Percentiles rank a stretch among this genome's conserved stretches.
Conservation (phyloP, 2,797 vertebrate species). For the Alauda arvensis region DNA sequence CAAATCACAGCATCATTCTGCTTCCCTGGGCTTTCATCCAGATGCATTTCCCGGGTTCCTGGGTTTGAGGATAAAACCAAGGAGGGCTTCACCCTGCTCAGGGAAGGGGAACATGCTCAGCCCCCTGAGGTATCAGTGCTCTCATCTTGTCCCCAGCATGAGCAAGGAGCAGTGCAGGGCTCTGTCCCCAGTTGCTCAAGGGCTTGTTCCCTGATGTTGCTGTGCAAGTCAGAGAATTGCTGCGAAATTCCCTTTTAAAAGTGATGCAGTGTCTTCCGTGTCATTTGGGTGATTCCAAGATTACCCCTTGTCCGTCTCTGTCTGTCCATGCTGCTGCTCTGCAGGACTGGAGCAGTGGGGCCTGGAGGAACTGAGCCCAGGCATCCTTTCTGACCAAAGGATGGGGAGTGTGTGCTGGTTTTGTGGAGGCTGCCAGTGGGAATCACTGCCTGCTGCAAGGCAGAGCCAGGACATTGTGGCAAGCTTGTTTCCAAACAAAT, state of each 20-base stretch:
- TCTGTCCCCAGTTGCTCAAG: accelerated
- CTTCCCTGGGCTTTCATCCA: background rate
- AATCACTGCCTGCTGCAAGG: background rate
- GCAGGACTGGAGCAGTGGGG: accelerated
- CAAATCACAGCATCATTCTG: background rate
- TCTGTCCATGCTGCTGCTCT: background rate
- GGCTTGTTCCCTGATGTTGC: background rate
- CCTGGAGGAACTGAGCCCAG: accelerated
- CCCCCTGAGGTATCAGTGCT: accelerated
- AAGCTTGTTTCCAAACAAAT: background rate
- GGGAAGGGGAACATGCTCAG: background rate
- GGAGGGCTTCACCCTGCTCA: background rate
- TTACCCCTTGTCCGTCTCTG: background rate
- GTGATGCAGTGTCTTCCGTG: background rate
- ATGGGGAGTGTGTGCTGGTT: background rate
- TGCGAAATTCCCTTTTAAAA: background rate
- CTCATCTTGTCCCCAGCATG: background rate
- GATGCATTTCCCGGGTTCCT: background rate
- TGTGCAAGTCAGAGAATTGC: background rate
- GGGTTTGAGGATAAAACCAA: background rate
- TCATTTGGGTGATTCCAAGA: background rate
- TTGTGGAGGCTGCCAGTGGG: background rate
- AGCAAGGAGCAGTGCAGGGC: accelerated
- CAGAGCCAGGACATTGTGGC: background rate
- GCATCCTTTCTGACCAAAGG: background rate